Evolutionary conservation across 2,797 vertebrate species (phyloP).

Genomic region (Sebastes iracundus): DNA sequence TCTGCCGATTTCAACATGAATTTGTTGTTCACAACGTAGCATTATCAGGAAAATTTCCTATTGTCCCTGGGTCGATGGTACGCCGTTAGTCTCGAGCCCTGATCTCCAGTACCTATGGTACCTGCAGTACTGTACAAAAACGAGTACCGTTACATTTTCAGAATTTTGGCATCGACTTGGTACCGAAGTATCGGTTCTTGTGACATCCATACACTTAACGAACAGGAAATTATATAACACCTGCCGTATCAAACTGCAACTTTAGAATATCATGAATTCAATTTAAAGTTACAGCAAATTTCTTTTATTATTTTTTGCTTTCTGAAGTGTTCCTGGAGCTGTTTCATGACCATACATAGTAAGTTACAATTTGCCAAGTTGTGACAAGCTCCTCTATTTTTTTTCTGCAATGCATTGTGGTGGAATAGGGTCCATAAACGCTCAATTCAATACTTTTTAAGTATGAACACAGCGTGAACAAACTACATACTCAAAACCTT

Average conservation of each 20-base stretch:
- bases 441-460: no score
- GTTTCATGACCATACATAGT: neutral
- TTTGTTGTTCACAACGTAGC: no score
- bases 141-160: no score
- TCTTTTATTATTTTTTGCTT: neutral
- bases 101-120: no score
- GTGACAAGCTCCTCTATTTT: neutral
- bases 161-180: no score
- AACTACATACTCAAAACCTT: no score
- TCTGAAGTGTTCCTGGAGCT: neutral
- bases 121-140: no score
- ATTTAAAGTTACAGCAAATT: neutral
- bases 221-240: neutral
- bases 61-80: no score
- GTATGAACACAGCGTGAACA: no score
- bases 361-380: neutral
- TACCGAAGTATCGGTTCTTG: neutral
- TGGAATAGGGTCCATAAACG: neutral
- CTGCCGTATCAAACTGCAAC: neutral
- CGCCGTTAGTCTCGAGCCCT: no score
- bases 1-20: no score
- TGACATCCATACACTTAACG: neutral
- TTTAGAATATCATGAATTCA: neutral
- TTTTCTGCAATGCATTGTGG: neutral
- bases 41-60: no score